Base-by-base conservation (phyloP, 2,113 vertebrate species). In the Tauraco erythrolophus region DNA sequence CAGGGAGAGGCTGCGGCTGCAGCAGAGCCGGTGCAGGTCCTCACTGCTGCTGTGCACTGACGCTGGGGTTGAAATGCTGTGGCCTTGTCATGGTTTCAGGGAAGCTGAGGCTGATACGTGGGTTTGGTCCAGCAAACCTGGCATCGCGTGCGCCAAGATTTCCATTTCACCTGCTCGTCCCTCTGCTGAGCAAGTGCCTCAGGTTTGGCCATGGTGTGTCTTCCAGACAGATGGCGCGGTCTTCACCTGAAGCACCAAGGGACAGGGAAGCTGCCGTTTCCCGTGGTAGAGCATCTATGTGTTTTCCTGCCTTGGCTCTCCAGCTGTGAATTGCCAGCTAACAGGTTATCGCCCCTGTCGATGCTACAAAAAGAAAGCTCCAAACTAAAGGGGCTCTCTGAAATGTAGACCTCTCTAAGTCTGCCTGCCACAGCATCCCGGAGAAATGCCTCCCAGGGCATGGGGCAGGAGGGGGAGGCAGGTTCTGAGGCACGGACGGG, bases 141-240 rank as follows among this genome's bases (percentile, higher is more conserved):
- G n/a, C n/a, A n/a, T n/a, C n/a, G n/a, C n/a, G n/a, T n/a, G n/a
- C n/a, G n/a, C n/a, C 23, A 28, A 30, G 65, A 35, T 27, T 33
- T 57, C 41, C 48, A 4, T 58, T 24, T 54, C 33, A 56, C 30
- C 48, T 9, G 23, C 22, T 33, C 3, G 1, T 19, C 24, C 24
- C 27, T 30, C 53, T 57, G 4, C 27, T 35, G 39, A 35, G 14
- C 43, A 11, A 58, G 28, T 30, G 37, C 41, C 46, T 60, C 0
- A 0, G 41, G 58, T 46, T 51, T 41, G 70, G 18, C 16, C 27
- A 33, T 0, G 0, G 8, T 10, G 13, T 12, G 21, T 61, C 41
- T 54, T 57, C 75, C 70, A 43, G 45, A 43, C 57, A 50, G 31
- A 19, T 4, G 4, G 5, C 11, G 17, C 16, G 21, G 43, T 8